These are phyloP conservation scores for Cryptoblepharus egeriae DNA, from an alignment of 2,797 vertebrate species.

Conservation along the genomic window DNA sequence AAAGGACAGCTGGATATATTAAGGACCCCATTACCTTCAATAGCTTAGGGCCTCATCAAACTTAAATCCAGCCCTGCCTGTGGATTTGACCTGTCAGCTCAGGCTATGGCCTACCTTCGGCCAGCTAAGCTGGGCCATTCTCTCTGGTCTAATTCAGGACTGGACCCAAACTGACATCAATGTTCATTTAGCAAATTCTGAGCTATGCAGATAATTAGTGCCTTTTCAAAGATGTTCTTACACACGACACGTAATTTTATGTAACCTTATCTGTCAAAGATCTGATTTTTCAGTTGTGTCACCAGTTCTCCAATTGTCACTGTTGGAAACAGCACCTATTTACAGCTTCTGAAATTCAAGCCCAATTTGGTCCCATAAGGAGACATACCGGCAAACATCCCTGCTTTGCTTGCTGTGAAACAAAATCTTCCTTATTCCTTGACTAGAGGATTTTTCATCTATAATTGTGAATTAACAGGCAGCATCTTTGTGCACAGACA, in stretches of 20 bases:
- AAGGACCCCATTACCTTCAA: too few species aligned
- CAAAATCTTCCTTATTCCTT: neutral
- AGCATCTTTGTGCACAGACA: neutral
- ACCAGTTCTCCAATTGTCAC: neutral
- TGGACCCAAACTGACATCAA: neutral
- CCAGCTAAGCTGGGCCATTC: too few species aligned
- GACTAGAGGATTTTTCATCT: neutral
- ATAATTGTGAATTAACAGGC: neutral
- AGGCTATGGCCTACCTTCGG: too few species aligned
- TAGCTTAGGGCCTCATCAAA: too few species aligned
- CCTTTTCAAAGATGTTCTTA: neutral
- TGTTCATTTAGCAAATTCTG: neutral
- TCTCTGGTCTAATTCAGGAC: too few species aligned
- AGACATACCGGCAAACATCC: too few species aligned
- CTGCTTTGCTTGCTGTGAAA: neutral
- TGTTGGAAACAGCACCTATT: neutral
- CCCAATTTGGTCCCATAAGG: neutral
- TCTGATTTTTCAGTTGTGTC: neutral
- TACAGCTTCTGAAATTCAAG: neutral
- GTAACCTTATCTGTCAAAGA: neutral
- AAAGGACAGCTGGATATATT: too few species aligned
- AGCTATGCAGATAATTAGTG: accelerated
- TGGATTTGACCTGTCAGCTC: too few species aligned
- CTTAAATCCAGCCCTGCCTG: too few species aligned
- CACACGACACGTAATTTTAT: too few species aligned